phyloP scores from a whole-genome alignment of 2,888 invertebrate genomes.

The Stenichneumon culpator region DNA sequence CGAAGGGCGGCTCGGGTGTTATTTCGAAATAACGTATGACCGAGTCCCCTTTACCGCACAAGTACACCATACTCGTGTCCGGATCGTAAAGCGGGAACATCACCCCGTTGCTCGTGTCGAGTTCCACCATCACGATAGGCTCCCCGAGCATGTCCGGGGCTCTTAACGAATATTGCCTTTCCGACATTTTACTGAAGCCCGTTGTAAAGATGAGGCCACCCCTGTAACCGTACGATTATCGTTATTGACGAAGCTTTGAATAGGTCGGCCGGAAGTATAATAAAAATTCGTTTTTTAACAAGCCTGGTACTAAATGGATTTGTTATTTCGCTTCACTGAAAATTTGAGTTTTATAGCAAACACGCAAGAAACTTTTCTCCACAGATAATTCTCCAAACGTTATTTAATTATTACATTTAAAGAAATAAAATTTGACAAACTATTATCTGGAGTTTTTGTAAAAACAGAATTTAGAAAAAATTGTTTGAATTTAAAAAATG shows the following conservation, averaged over 20 bases:
- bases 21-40: slow-evolving; percentile 98
- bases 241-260: background rate
- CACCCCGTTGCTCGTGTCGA: slow-evolving; percentile 98
- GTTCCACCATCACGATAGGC: slow-evolving; percentile 96
- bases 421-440: background rate
- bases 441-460: background rate
- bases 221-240: slow-evolving; percentile 73
- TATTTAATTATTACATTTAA: background rate
- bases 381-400: background rate
- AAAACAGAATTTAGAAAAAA: too few species aligned
- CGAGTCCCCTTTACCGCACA: slow-evolving; percentile 99
- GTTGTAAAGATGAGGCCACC: slow-evolving; percentile 84
- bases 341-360: too few species aligned
- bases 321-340: too few species aligned
- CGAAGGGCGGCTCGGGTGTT: slow-evolving; percentile 96
- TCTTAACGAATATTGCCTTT: slow-evolving; percentile 98
- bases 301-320: too few species aligned
- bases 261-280: background rate
- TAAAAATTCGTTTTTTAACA: background rate
- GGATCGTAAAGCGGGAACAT: slow-evolving; percentile 99
- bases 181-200: slow-evolving; percentile 98
- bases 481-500: too few species aligned
- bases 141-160: slow-evolving; percentile 95
- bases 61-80: slow-evolving; percentile 96
- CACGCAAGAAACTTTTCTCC: too few species aligned